phyloP scores from a whole-genome alignment of 2,888 invertebrate species.

The Habroteleia sp. region DNA sequence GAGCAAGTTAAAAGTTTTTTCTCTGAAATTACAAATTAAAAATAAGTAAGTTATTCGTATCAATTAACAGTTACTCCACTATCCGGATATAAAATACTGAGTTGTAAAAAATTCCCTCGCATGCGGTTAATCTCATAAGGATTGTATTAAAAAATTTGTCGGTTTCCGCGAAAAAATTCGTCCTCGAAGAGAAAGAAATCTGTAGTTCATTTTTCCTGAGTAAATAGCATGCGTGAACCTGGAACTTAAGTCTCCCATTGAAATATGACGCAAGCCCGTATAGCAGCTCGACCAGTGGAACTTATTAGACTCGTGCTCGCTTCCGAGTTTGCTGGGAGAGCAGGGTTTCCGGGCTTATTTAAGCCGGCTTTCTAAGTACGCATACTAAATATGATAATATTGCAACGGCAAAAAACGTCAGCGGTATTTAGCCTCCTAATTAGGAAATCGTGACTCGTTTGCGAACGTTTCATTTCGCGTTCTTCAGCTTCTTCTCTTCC shows the following conservation, averaged over 20 bases:
- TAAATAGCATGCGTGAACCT: slow-evolving; percentile 64
- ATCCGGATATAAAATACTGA: slow-evolving; percentile 3
- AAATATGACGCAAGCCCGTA: slow-evolving; percentile 74
- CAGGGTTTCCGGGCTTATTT: slow-evolving; percentile 77
- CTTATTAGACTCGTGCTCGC: slow-evolving; percentile 78
- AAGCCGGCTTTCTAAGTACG: slow-evolving; percentile 80
- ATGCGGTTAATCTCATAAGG: slow-evolving; percentile 43
- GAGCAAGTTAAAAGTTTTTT: slow-evolving; percentile 3
- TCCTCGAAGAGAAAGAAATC: slow-evolving; percentile 52
- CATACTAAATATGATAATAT: slow-evolving; percentile 81
- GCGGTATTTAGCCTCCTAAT: slow-evolving; percentile 81
- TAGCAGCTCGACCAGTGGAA: slow-evolving; percentile 75
- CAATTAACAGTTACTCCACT: slow-evolving; percentile 34
- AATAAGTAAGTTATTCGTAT: slow-evolving; percentile 26
- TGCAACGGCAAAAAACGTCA: slow-evolving; percentile 80
- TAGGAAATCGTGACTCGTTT: slow-evolving; percentile 81
- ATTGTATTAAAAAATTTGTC: slow-evolving; percentile 48
- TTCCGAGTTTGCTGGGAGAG: slow-evolving; percentile 71
- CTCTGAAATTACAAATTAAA: slow-evolving; percentile 11
- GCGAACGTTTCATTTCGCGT: slow-evolving; percentile 78
- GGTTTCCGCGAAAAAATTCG: slow-evolving; percentile 34
- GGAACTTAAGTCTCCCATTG: slow-evolving; percentile 70
- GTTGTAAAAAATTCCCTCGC: slow-evolving; percentile 18
- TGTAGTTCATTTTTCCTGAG: slow-evolving; percentile 55
- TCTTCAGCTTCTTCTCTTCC: slow-evolving; percentile 64